A percentile compares a stretch with the other conserved stretches of the same genome.
Evolutionary conservation across 2,888 invertebrate species (phyloP).

Genomic region (Selenia dentaria): DNA sequence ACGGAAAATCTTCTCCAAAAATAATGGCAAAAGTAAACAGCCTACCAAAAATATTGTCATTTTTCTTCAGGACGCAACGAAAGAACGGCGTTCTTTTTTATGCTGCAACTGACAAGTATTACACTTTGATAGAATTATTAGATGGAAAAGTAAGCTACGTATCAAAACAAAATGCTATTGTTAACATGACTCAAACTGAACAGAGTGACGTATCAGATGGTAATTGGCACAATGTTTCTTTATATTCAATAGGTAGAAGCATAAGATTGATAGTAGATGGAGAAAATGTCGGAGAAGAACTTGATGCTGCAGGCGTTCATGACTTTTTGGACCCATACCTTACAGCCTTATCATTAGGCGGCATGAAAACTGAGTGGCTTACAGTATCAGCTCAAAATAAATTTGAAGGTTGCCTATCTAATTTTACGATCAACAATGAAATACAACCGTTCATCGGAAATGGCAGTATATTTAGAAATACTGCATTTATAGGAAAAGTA

Average conservation of each 20-base stretch:
- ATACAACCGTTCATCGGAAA: slow-evolving; percentile 95
- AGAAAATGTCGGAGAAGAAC: slow-evolving; percentile 90
- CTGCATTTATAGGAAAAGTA: slow-evolving; percentile 89
- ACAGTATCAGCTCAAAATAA: slow-evolving; percentile 82
- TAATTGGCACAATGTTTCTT: slow-evolving; percentile 94
- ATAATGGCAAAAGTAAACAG: slow-evolving; percentile 59
- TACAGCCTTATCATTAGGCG: slow-evolving; percentile 92
- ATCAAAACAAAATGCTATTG: slow-evolving; percentile 90
- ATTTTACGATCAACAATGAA: slow-evolving; percentile 95
- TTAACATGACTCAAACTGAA: slow-evolving; percentile 92
- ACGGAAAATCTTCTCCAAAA: slow-evolving; percentile 54
- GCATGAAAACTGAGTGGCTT: slow-evolving; percentile 87
- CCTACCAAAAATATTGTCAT: slow-evolving; percentile 89
- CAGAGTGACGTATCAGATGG: slow-evolving; percentile 90
- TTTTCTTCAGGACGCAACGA: slow-evolving; percentile 92
- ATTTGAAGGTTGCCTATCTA: slow-evolving; percentile 95
- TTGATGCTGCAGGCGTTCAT: slow-evolving; percentile 94
- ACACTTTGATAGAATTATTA: slow-evolving; percentile 91
- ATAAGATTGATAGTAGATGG: slow-evolving; percentile 90
- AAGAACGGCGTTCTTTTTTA: slow-evolving; percentile 93
- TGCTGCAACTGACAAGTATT: slow-evolving; percentile 94
- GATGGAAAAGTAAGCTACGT: slow-evolving; percentile 91
- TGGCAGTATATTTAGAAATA: slow-evolving; percentile 91
- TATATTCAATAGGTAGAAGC: slow-evolving; percentile 88
- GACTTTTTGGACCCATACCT: slow-evolving; percentile 97